Evolutionary conservation across 2,113 vertebrate genomes (phyloP), one percentile per base, ranked within the genome.

Genomic region (Bostrychus sinensis): DNA sequence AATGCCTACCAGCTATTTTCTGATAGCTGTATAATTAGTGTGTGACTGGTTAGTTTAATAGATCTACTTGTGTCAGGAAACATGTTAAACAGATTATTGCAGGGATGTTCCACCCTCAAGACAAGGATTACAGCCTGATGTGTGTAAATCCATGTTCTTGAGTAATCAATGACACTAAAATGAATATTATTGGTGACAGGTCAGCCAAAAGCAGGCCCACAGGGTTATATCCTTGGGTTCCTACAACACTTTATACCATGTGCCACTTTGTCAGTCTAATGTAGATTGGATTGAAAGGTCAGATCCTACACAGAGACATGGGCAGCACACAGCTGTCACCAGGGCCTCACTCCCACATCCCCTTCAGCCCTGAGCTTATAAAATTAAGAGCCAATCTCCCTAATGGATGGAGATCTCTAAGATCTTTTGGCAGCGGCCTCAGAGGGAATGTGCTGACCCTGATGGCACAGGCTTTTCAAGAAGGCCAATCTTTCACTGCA

Each of bases 221-320:
- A 56, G 59, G 38, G 26, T 55, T 42, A 55, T 60, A 75, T 41
- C 46, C 53, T 12, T 12, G 32, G 61, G 68, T 60, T 71, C 70
- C 26, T 11, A 62, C 59, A 48, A 62, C 48, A 65, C 50, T 77
- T 72, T 46, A 76, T 32, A 20, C 37, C 70, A 46, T 65, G 56
- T 62, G 77, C 65, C 62, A 70, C 56, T 69, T 78, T 80, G 70
- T 77, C 73, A 59, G 56, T 70, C n/a, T 13, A 45, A 70, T 74
- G 76, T 26, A 72, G 78, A 86, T 85, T 82, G 73, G 70, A 85
- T 82, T 84, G 61, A 87, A 89, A 90, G 81, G 87, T 85, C 81
- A 70, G 4, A 0, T 22, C 8, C 28, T 11, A 11, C 55, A 42
- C 13, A 26, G 32, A 70, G 58, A 62, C n/a, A 54, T 7, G 59